Base-by-base conservation (phyloP, 1,140 invertebrate species). In the Protaetia brevitarsis region DNA sequence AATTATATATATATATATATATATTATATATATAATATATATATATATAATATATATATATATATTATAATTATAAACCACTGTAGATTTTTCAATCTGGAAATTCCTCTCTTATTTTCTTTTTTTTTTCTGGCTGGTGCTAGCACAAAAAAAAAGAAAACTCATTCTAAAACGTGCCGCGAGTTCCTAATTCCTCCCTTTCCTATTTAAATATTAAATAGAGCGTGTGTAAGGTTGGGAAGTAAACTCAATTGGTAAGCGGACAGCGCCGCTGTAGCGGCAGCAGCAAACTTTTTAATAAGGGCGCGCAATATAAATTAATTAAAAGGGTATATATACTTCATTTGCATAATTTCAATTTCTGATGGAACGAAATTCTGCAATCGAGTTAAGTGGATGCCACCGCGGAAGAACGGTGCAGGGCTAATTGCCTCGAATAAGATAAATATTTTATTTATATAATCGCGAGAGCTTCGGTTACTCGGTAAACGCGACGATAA, bases 261-360 rank as follows among this genome's bases (percentile, higher is more conserved):
- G 0, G 19, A 23, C 11, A 8, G 21, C 41, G 41, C 41, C 41
- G 41, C 41, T 51, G 19, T 23, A 51, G 19, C 41, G 21, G 41
- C 19, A 5, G 41, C 2, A 21, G 19, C 41, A 19, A 51, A 51
- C 41, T 51, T 51, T 51, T 51, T 51, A 51, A 4, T 51, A 51
- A 51, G 41, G 19, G 10, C 41, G n/a, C 5, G 26, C 41, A 19
- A 23, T 19, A 51, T 51, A 51, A 51, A 51, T 51, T 51, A 51
- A 51, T 51, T 51, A 51, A 51, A 23, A 10, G 19, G 41, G 41
- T 23, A 51, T 51, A n/a, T n/a, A 23, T 51, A 51, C 41, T 51
- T 23, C 19, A 51, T 51, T 51, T 51, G 41, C 41, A 51, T 51
- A 51, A 51, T 51, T 51, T 51, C 41, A 51, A 51, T 51, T 51